Base-by-base conservation (phyloP, 2,797 vertebrate species). In the Gallirallus australis region DNA sequence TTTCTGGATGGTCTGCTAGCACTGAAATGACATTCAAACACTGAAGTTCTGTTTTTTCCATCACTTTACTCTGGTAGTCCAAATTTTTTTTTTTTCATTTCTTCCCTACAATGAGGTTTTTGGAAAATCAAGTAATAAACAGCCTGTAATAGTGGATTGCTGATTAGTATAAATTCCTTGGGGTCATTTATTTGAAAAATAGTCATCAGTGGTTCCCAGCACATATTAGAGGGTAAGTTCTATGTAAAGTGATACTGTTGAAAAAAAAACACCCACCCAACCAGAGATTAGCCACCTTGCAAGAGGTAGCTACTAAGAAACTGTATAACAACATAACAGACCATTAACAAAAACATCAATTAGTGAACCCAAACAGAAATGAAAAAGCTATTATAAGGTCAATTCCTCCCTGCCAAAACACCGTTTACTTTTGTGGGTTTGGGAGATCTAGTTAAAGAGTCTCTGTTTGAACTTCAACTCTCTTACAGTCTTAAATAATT, bases 121-220 rank as follows among this genome's bases (percentile, higher is more conserved):
- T 53, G 15, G 13, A 33, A 83, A 70, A 37, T 9, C 2, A 60
- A 35, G 39, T 27, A 57, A 65, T 15, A 20, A 77, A 33, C 13
- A 33, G 16, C 5, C 7, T n/a, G 0, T 5, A 25, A 52, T 1
- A 69, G 17, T 5, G 17, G n/a, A 18, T 12, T 18, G 20, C n/a
- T 25, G 76, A 63, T 80, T 69, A 35, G 45, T 30, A 25, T 10
- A 35, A 66, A 76, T 17, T 19, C 53, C 73, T n/a, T 25, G 33
- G 42, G 28, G 27, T 73, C 52, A 33, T 21, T 77, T 61, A 40
- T 21, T 71, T 63, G 57, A 61, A 65, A 92, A 81, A 47, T 18
- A 47, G 24, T n/a, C n/a, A 56, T 15, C n/a, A 39, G 63, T 14
- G 28, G 19, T 39, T 64, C 31, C 56, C 70, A 71, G 39, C 5